Conservation (phyloP, 2,113 vertebrate genomes). For the Xyrauchen texanus region DNA sequence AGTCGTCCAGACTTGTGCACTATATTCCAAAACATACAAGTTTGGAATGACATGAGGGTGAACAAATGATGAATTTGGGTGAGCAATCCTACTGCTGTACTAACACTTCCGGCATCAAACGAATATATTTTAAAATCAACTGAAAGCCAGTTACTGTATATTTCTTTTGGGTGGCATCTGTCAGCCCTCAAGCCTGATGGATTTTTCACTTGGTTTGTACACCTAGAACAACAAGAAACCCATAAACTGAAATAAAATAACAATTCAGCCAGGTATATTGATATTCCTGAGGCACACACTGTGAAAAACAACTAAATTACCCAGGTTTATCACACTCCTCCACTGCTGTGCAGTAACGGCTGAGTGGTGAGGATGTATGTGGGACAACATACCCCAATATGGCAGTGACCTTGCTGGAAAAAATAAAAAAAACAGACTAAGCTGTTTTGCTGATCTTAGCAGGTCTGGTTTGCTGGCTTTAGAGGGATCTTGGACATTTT, state of each 20-base stretch:
- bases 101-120: conserved; percentile 36
- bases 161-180: conserved; percentile 28
- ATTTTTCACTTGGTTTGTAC: conserved; percentile 16
- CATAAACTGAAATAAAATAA: conserved; percentile 18
- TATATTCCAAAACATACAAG: too few species aligned
- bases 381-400: background rate
- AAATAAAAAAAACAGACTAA: too few species aligned
- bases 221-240: background rate
- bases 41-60: too few species aligned
- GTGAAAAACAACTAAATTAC: background rate
- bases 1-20: too few species aligned
- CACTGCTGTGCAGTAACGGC: background rate
- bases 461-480: too few species aligned
- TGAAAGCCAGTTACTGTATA: conserved; percentile 18
- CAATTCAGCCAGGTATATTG: conserved; percentile 14
- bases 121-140: conserved; percentile 6
- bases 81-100: conserved; percentile 52
- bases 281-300: background rate
- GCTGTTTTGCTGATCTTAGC: too few species aligned
- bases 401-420: background rate
- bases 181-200: conserved; percentile 11
- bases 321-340: background rate
- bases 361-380: background rate
- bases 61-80: too few species aligned
- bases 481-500: too few species aligned